phyloP scores from a whole-genome alignment of 1,140 invertebrate genomes.

The Lasioglossum baleicum region DNA sequence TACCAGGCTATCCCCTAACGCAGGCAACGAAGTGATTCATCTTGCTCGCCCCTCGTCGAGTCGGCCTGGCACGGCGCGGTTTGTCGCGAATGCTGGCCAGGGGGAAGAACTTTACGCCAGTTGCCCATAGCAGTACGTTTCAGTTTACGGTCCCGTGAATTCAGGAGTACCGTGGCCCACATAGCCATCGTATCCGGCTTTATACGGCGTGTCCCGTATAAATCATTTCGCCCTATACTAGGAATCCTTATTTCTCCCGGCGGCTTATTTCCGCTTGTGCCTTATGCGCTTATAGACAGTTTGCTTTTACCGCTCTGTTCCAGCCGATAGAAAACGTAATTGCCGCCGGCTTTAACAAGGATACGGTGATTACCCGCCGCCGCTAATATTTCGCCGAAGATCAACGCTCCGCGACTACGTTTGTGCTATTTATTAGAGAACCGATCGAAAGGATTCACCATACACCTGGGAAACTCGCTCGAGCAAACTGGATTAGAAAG shows the following conservation, averaged over 20 bases:
- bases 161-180: conserved; percentile 63
- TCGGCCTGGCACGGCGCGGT: not conserved
- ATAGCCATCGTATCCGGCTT: conserved; percentile 54
- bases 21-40: conserved; percentile 22
- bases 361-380: conserved; percentile 11
- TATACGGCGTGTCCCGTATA: conserved; percentile 23
- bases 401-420: too few relatives aligned
- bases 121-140: conserved; percentile 61
- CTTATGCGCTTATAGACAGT: not conserved
- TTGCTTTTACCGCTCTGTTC: conserved; percentile 23
- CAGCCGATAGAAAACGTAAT: conserved; percentile 24
- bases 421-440: too few relatives aligned
- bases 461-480: too few relatives aligned
- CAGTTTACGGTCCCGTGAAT: conserved; percentile 64
- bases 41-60: conserved; percentile 11
- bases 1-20: not conserved
- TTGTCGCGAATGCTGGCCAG: conserved; percentile 26
- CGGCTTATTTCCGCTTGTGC: conserved; percentile 22
- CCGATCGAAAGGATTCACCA: too few relatives aligned
- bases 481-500: too few relatives aligned
- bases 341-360: conserved; percentile 1
- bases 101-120: conserved; percentile 59
- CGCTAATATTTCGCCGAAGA: too few relatives aligned
- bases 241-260: not conserved
- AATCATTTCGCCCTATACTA: conserved; percentile 16